Base-by-base conservation (phyloP, 2,888 invertebrate genomes). In the Sphecodes monilicornis region DNA sequence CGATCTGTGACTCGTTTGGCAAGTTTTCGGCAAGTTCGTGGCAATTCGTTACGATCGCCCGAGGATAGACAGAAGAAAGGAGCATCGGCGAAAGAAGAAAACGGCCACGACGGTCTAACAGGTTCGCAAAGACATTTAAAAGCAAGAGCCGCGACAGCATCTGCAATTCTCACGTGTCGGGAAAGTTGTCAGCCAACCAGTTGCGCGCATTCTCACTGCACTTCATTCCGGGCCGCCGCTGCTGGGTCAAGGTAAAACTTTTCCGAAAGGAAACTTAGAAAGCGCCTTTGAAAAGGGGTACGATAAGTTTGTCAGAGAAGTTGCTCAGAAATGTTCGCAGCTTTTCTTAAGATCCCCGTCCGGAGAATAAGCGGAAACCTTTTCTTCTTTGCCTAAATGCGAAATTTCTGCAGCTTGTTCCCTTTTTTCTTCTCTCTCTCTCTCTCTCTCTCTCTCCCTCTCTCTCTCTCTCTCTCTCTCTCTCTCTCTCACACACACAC, bases 181-280 rank as follows among this genome's bases (percentile, higher is more conserved):
- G 80, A 86, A 87, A 90, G 85, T 90, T 84, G 84, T 84, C 85
- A 82, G 82, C 83, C 90, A 90, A 90, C 90, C 90, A 90, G 90
- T 90, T 90, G 90, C 90, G 86, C 90, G 43, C 82, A 90, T 90
- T 90, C 90, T 86, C 90, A 90, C 90, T 86, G 82, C 84, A 76
- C 78, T 86, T 83, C 82, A 75, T 72, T 73, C 72, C 82, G 79
- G 76, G 60, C 77, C 60, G 69, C 54, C 39, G 69, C 74, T 29
- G 79, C 75, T 88, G 89, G 88, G 88, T 88, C 89, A 88, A 90
- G 88, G 90, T 91, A 87, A 91, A 91, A 90, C 88, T 91, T 91
- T 66, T 89, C 75, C 85, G 74, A 85, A 87, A 87, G 90, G 86
- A 91, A 88, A 90, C 86, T 85, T 78, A 46, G 71, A n/a, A 39